These are phyloP conservation scores for Yponomeuta cagnagella DNA, from an alignment of 2,888 invertebrate species.

Conservation along the genomic window DNA sequence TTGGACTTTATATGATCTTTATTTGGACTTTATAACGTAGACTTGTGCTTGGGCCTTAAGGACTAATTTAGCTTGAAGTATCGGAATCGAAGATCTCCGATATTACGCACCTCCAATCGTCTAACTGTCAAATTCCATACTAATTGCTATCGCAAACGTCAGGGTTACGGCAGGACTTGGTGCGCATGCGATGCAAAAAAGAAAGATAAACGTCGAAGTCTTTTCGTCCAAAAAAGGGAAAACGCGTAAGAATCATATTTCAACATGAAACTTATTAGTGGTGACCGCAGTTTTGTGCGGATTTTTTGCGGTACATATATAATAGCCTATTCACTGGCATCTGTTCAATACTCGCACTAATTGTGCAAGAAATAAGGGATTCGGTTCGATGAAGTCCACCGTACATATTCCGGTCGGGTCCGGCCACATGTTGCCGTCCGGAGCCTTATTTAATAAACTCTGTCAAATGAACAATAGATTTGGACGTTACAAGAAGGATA, in stretches of 20 bases:
- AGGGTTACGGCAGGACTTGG: no score
- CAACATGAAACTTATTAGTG: conserved; percentile 7
- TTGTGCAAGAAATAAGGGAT: no score
- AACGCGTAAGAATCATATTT: conserved; percentile 8
- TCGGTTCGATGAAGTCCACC: no score
- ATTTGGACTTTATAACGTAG: no score
- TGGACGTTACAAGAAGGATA: conserved; percentile 32
- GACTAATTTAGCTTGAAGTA: no score
- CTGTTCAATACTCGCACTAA: conserved; percentile 15
- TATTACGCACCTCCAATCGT: no score
- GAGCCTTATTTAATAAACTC: conserved; percentile 37
- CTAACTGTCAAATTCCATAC: no score
- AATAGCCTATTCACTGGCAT: conserved; percentile 14
- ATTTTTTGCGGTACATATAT: conserved; percentile 5
- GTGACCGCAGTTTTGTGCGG: conserved; percentile 12
- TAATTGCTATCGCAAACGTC: no score
- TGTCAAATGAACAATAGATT: conserved; percentile 62
- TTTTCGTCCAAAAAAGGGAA: not conserved
- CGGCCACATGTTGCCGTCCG: conserved; percentile 36
- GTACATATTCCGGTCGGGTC: not conserved
- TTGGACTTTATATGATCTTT: no score
- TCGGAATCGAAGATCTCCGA: no score
- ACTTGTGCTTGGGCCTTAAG: no score
- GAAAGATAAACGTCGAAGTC: not conserved
- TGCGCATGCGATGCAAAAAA: not conserved